Evolutionary conservation across 2,797 vertebrate genomes (phyloP).

Genomic region (Characodon lateralis): DNA sequence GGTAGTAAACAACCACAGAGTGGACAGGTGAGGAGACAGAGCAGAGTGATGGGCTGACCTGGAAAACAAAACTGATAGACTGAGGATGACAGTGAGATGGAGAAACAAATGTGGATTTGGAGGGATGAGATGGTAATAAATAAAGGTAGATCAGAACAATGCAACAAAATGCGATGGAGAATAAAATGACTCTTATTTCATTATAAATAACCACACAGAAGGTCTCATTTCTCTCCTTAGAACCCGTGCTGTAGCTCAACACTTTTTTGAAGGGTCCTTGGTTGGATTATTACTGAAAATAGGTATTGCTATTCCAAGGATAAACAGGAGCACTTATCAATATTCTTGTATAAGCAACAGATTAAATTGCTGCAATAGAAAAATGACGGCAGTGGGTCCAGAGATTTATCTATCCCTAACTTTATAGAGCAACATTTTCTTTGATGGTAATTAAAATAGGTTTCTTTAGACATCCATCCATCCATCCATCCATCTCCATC

Average conservation of each 20-base stretch:
- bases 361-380: not conserved
- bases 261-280: constrained; percentile 8
- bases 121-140: not conserved
- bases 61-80: constrained; percentile 1
- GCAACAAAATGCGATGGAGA: constrained; percentile 10
- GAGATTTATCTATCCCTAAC: not conserved
- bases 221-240: not conserved
- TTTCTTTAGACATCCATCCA: not conserved
- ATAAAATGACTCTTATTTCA: not conserved
- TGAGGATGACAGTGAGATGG: not conserved
- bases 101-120: not conserved
- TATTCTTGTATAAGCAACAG: constrained; percentile 13
- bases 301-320: not conserved
- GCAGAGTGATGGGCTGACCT: constrained; percentile 25
- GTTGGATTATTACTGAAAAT: constrained; percentile 8
- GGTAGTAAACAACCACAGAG: constrained; percentile 33
- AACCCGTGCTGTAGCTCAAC: constrained; percentile 8
- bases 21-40: constrained; percentile 16
- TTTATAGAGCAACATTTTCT: not conserved
- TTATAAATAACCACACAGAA: constrained; percentile 8
- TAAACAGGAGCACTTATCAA: not conserved
- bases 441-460: not conserved
- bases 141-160: constrained; percentile 22
- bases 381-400: too few species aligned
- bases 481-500: not conserved